phyloP scores from a whole-genome alignment of 1,140 invertebrate genomes.

The Heliconius melpomene region DNA sequence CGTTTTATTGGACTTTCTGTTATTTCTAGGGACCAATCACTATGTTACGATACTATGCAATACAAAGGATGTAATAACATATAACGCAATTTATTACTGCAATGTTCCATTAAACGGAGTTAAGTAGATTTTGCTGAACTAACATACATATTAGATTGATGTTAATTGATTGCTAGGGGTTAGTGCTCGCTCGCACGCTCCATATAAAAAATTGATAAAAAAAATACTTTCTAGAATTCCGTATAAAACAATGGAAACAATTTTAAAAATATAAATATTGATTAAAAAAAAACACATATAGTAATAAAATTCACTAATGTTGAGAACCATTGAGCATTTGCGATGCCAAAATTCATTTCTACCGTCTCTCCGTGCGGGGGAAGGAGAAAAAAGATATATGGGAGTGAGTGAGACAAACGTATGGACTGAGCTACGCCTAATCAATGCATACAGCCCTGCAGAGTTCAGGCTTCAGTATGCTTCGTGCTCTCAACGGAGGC shows the following conservation, averaged over 20 bases:
- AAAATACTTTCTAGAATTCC: constrained; percentile 3
- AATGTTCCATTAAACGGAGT: neutral
- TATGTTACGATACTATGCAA: neutral
- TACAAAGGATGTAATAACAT: neutral
- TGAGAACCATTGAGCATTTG: constrained; percentile 57
- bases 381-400: constrained; percentile 43
- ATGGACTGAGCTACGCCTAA: constrained; percentile 63
- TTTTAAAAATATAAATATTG: constrained; percentile 23
- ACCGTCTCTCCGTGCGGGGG: constrained; percentile 48
- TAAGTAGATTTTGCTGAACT: constrained; percentile 6
- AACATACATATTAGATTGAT: constrained; percentile 9
- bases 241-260: neutral
- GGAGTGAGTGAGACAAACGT: constrained; percentile 51
- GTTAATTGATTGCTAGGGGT: constrained; percentile 1
- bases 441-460: constrained; percentile 71
- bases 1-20: neutral
- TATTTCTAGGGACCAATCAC: neutral
- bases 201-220: neutral
- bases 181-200: neutral
- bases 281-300: constrained; percentile 27
- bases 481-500: constrained; percentile 49
- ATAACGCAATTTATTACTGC: neutral
- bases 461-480: constrained; percentile 60
- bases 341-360: constrained; percentile 70
- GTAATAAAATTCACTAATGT: constrained; percentile 41